Evolutionary conservation across 2,797 vertebrate species (phyloP).

Genomic region (Apogon hyalosoma): DNA sequence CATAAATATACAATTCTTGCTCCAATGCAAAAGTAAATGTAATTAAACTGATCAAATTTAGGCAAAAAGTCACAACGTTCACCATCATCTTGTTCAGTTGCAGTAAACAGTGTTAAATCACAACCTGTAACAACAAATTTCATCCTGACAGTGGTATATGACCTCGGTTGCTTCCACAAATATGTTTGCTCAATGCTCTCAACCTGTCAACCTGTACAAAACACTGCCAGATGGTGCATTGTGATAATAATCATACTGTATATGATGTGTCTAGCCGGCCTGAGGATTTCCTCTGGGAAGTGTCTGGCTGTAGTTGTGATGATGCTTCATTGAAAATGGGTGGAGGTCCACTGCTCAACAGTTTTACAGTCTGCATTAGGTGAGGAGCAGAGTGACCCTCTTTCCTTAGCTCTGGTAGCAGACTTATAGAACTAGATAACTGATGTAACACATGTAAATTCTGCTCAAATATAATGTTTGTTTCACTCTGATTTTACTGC

Average conservation of each 20-base stretch:
- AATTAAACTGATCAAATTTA: background rate
- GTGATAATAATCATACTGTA: constrained; percentile 60
- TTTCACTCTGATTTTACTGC: too few relatives aligned
- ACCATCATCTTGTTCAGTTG: constrained; percentile 5
- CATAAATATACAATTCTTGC: too few relatives aligned
- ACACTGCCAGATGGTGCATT: constrained; percentile 50
- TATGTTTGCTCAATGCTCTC: constrained; percentile 1
- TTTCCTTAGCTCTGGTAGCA: constrained; percentile 7
- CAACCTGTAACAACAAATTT: background rate
- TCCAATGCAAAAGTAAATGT: background rate
- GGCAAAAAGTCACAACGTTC: background rate
- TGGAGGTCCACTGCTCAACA: constrained; percentile 48
- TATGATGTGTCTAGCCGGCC: constrained; percentile 68
- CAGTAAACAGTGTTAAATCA: background rate
- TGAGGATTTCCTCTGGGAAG: constrained; percentile 80
- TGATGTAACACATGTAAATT: too few relatives aligned
- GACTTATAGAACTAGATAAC: background rate
- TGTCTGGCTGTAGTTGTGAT: constrained; percentile 69
- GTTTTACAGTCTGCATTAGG: constrained; percentile 41
- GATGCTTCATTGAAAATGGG: constrained; percentile 66
- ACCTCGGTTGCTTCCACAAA: background rate
- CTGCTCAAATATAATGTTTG: too few relatives aligned
- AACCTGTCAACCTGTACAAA: constrained; percentile 35
- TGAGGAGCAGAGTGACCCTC: constrained; percentile 48
- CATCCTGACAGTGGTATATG: background rate